These are phyloP conservation scores for Perizoma flavofasciatum DNA, from an alignment of 2,888 invertebrate genomes.

Conservation along the genomic window DNA sequence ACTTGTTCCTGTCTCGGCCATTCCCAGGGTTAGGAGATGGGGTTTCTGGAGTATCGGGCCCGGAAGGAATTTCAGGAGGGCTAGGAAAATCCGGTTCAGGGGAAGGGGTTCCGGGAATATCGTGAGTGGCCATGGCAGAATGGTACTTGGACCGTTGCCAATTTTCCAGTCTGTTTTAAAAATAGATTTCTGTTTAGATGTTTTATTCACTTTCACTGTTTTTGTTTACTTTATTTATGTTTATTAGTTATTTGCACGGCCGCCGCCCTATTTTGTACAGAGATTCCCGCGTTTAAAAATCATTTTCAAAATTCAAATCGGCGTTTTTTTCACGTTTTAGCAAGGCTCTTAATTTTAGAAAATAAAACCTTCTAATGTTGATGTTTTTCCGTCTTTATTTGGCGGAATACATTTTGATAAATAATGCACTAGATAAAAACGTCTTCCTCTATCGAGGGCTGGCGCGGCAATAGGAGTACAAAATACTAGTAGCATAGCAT, in stretches of 20 bases:
- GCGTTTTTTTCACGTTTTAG: neutral
- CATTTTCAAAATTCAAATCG: constrained; percentile 9
- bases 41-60: neutral
- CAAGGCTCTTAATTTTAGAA: neutral
- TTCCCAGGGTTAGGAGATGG: constrained; percentile 9
- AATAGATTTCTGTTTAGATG: constrained; percentile 13
- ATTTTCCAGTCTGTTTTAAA: constrained; percentile 4
- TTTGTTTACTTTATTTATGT: neutral
- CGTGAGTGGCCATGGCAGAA: constrained; percentile 43
- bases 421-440: constrained; percentile 1
- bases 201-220: constrained; percentile 8
- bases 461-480: constrained; percentile 25
- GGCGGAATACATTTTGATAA: constrained; percentile 6
- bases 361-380: no score
- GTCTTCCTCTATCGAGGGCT: constrained; percentile 24
- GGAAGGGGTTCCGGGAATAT: constrained; percentile 56
- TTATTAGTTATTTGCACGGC: neutral
- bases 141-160: constrained; percentile 16
- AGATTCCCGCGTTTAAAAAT: neutral
- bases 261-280: neutral
- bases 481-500: constrained; percentile 13
- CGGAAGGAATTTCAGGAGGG: no score
- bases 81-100: neutral
- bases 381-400: constrained; percentile 1
- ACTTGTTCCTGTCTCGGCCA: constrained; percentile 54